phyloP scores from a whole-genome alignment of 2,797 vertebrate genomes.

The Chloroceryle amazona region DNA sequence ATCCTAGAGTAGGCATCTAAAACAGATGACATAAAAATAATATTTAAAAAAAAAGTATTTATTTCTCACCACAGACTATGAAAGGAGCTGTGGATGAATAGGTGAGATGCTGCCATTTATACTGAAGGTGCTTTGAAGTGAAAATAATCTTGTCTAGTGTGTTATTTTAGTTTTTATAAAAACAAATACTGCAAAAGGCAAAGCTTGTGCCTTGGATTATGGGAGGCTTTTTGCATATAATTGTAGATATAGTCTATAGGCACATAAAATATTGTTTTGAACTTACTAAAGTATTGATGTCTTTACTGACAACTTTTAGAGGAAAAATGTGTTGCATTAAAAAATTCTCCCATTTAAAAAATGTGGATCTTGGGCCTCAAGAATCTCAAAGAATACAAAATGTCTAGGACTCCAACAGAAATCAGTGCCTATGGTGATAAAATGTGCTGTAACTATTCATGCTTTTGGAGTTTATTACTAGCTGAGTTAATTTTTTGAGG shows the following conservation, averaged over 20 bases:
- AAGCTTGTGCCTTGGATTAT: background rate
- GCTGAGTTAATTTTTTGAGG: slow-evolving; percentile 13
- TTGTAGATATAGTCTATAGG: background rate
- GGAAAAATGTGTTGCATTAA: background rate
- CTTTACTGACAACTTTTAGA: background rate
- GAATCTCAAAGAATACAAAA: background rate
- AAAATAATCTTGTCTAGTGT: background rate
- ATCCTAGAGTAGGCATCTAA: background rate
- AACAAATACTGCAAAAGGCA: background rate
- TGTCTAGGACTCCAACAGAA: background rate
- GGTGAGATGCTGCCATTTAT: background rate
- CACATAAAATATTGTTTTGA: background rate
- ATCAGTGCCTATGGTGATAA: background rate
- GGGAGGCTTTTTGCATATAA: background rate
- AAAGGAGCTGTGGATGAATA: background rate
- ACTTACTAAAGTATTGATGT: background rate
- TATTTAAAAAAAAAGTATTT: background rate
- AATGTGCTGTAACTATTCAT: background rate
- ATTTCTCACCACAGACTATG: background rate
- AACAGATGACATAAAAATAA: background rate
- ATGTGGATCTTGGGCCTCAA: background rate
- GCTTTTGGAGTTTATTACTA: background rate
- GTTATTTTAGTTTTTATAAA: background rate
- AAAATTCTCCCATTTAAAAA: background rate
- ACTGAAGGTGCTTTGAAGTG: background rate